Base-by-base conservation (phyloP, 2,888 invertebrate species). In the Achlya flavicornis region DNA sequence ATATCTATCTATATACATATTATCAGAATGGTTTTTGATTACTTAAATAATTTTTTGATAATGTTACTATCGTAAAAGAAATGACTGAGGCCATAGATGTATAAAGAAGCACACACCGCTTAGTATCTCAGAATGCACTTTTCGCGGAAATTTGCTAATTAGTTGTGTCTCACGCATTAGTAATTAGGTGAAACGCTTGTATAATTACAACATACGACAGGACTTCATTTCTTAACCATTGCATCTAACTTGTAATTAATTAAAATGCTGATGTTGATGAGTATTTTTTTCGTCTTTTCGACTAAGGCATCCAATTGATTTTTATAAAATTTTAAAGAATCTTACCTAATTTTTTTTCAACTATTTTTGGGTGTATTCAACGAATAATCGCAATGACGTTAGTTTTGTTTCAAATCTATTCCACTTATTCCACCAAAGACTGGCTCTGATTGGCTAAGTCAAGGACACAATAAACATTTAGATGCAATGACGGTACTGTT, bases 101-200 rank as follows among this genome's bases (percentile, higher is more conserved):
- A 14, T 16, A 48, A 48, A 7, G n/a, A 48, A 46, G 46, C 16
- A 16, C n/a, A 10, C 3, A n/a, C 0, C 48, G n/a, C 35, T 1
- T 3, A 35, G 7, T 16, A 53, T 3, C 19, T 53, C 10, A 53
- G 53, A 53, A 53, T 19, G 53, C 10, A n/a, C 10, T 53, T 19
- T 53, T 53, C 19, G 53, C 19, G 53, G 53, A 53, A 53, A 53
- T 19, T 53, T 16, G 53, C 53, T 53, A 19, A 53, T 53, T 53
- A 53, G 53, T 53, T 53, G 48, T 48, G 53, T 19, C 8, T 53
- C 53, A 19, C 53, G 19, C 53, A 53, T 48, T n/a, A 7, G 53
- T 53, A 6, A 19, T 53, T 19, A 19, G 53, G 53, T 53, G 19
- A 53, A 53, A 53, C 16, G 53, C 3, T 10, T 53, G 3, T 19